Base-by-base conservation (phyloP, 2,888 invertebrate genomes). In the Brachynemurus nebulosus region DNA sequence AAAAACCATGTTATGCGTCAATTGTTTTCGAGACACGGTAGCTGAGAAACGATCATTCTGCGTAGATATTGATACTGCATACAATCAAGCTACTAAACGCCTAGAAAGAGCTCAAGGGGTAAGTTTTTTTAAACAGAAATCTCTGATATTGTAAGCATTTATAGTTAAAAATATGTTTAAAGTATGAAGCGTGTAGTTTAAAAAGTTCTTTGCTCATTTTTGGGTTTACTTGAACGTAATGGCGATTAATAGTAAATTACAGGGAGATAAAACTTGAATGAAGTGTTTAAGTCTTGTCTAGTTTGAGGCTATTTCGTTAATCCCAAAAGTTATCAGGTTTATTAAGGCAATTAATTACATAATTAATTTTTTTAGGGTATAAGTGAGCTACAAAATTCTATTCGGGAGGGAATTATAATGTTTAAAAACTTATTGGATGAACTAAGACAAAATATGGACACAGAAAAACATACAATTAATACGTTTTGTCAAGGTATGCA, bases 61-160 rank as follows among this genome's bases (percentile, higher is more conserved):
- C 61, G 70, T 81, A 17, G 81, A 82, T 55, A 74, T 84, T 51
- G 82, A 83, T 54, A 76, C 76, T 27, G 83, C 83, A n/a, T 80
- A 82, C 65, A 69, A 70, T 46, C 78, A 79, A 58, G 75, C 78
- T 19, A 70, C 76, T 45, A 79, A 80, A 57, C 77, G 80, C 54
- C 66, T 83, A 55, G 81, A 83, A 55, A 67, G 78, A 42, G 76
- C 78, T 36, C 65, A 65, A 48, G 62, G 59, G 40, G 59, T 42
- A 20, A 19, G 14, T 19, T 19, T 9, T 41, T 45, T 16, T 44
- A 35, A 7, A 33, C 8, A 8, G n/a, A n/a, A n/a, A n/a, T n/a
- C n/a, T n/a, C n/a, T n/a, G n/a, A n/a, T n/a, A n/a, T n/a, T n/a
- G n/a, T n/a, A n/a, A n/a, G n/a, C n/a, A n/a, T n/a, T n/a, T n/a